These are phyloP conservation scores for Lates calcarifer DNA, from an alignment of 2,113 vertebrate species.

Conservation along the genomic window DNA sequence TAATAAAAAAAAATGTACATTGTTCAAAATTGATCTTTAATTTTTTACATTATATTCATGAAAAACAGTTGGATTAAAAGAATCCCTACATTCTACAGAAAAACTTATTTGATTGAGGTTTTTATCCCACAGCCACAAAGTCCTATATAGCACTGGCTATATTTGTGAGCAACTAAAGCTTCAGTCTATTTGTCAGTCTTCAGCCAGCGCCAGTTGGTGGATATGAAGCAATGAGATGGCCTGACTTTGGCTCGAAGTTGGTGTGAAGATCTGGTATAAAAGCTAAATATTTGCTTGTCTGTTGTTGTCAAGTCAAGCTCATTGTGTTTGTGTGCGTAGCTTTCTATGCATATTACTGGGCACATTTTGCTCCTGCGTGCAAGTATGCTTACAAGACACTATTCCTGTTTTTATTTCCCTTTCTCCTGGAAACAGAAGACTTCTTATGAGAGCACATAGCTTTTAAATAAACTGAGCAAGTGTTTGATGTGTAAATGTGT, in stretches of 20 bases:
- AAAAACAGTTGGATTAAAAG: neutral
- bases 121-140: neutral
- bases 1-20: too few species aligned
- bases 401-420: slow-evolving; percentile 45
- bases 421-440: slow-evolving; percentile 37
- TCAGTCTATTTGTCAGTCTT: neutral
- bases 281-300: slow-evolving; percentile 50
- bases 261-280: slow-evolving; percentile 32
- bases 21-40: neutral
- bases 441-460: slow-evolving; percentile 39
- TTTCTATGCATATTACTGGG: slow-evolving; percentile 10
- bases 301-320: slow-evolving; percentile 18
- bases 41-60: neutral
- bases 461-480: slow-evolving; percentile 63
- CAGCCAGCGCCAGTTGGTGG: neutral
- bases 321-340: slow-evolving; percentile 22
- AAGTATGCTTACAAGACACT: slow-evolving; percentile 34
- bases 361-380: slow-evolving; percentile 20
- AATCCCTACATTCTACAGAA: neutral
- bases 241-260: neutral
- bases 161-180: neutral
- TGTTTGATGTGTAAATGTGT: slow-evolving; percentile 81
- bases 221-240: neutral
- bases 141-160: neutral
- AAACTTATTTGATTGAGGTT: neutral